Percentiles rank a stretch among this genome's conserved stretches.
Conservation (phyloP, 2,888 invertebrate genomes). For the Noctua pronuba region DNA sequence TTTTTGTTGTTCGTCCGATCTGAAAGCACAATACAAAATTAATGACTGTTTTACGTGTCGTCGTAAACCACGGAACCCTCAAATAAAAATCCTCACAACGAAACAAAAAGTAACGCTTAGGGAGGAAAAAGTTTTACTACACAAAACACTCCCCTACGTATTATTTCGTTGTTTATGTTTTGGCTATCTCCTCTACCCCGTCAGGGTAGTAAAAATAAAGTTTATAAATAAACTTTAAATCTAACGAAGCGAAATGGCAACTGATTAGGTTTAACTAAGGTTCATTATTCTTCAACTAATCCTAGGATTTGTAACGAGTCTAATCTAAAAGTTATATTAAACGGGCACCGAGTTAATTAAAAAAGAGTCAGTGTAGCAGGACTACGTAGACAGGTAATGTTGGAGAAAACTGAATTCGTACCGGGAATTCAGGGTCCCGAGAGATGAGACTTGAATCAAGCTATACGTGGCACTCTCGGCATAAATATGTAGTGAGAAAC, state of each 20-base stretch:
- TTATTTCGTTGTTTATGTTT: constrained; percentile 38
- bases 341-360: constrained; percentile 29
- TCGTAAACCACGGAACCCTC: constrained; percentile 77
- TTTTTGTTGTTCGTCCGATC: constrained; percentile 70
- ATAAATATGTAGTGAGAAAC: constrained; percentile 9
- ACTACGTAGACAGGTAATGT: neutral
- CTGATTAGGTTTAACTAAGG: neutral
- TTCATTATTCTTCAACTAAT: constrained; percentile 4
- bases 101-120: constrained; percentile 68
- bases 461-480: neutral
- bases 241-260: neutral
- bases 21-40: constrained; percentile 79
- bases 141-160: constrained; percentile 57
- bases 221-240: neutral
- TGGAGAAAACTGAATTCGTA: constrained; percentile 2
- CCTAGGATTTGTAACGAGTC: constrained; percentile 22
- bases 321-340: constrained; percentile 35
- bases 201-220: constrained; percentile 2
- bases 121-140: constrained; percentile 65
- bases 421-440: neutral
- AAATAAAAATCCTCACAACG: constrained; percentile 73
- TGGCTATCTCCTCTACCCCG: neutral
- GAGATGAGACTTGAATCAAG: neutral
- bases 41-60: constrained; percentile 80
- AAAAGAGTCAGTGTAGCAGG: constrained; percentile 23